Base-by-base conservation (phyloP, 2,888 invertebrate genomes). In the Lasioglossum oenotherae region DNA sequence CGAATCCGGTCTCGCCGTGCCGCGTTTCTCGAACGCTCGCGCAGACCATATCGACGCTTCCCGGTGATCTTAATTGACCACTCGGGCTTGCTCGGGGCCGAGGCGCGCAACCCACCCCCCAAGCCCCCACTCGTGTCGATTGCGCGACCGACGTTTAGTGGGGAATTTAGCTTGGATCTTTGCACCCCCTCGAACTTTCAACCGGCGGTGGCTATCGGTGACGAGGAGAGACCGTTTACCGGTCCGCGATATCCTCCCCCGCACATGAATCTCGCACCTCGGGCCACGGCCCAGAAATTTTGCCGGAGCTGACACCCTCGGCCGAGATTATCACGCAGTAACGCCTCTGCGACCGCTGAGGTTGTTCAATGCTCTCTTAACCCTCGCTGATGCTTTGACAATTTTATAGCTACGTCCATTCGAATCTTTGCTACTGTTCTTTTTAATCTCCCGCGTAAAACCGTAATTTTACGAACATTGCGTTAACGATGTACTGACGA, bases 31-130 rank as follows among this genome's bases (percentile, higher is more conserved):
- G 80, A 82, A 87, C 79, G 87, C 82, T 81, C 86, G 89, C 89
- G 89, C 89, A 87, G 88, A 84, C 78, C 89, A 80, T 86, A 85
- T 90, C 89, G 87, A 85, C 89, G 88, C 85, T 89, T 90, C 83
- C 85, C 87, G 86, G 87, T 87, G 90, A 90, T 90, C 90, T 90
- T 87, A 91, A 87, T 90, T 90, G 90, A 90, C 87, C 90, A 90
- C 91, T 91, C 93, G 91, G 93, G 92, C 81, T 69, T 74, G 81
- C 81, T 74, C 80, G 78, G 74, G 60, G 71, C 80, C 78, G 71
- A 69, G 44, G 76, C 69, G 77, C 69, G 69, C 69, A 38, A 69
- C 69, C 69, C 16, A 60, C 27, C 38, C 38, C 38, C 78, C 23
- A 69, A 81, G 73, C 80, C 87, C 75, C 74, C 69, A 23, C 69